Percentiles rank a stretch among this genome's conserved stretches.
These are phyloP conservation scores for Australoheros scitulus DNA, from an alignment of 2,113 vertebrate genomes.

Conservation along the genomic window DNA sequence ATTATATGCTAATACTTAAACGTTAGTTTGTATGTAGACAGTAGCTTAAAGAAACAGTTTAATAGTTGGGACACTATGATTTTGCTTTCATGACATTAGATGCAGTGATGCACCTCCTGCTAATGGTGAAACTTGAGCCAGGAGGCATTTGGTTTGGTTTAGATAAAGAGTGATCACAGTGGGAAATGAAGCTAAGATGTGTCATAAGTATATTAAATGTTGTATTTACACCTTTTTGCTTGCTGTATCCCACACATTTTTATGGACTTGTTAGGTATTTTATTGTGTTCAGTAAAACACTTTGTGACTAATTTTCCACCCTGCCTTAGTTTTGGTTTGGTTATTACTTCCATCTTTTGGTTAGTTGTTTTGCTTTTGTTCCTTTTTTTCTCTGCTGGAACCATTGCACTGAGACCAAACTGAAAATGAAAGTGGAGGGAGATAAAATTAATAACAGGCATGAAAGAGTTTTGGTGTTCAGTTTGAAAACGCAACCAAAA, in stretches of 20 bases:
- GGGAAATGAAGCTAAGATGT: no score
- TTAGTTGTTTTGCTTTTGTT: rapidly evolving
- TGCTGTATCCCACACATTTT: not conserved
- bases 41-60: not conserved
- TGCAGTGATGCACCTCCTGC: not conserved
- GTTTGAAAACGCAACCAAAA: not conserved
- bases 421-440: not conserved
- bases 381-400: not conserved
- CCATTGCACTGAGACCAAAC: not conserved
- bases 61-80: no score
- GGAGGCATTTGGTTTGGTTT: not conserved
- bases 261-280: not conserved
- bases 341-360: not conserved
- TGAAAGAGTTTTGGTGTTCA: not conserved
- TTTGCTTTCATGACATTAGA: no score
- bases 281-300: not conserved
- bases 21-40: not conserved
- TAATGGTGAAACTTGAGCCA: not conserved
- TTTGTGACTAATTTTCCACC: not conserved
- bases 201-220: no score
- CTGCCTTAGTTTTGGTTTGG: not conserved
- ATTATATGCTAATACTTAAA: not conserved
- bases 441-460: not conserved
- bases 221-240: no score
- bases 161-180: not conserved